Evolutionary conservation across 2,888 invertebrate species (phyloP), one percentile per base, ranked within the genome.

Genomic region (Hemistola chrysoprasaria): DNA sequence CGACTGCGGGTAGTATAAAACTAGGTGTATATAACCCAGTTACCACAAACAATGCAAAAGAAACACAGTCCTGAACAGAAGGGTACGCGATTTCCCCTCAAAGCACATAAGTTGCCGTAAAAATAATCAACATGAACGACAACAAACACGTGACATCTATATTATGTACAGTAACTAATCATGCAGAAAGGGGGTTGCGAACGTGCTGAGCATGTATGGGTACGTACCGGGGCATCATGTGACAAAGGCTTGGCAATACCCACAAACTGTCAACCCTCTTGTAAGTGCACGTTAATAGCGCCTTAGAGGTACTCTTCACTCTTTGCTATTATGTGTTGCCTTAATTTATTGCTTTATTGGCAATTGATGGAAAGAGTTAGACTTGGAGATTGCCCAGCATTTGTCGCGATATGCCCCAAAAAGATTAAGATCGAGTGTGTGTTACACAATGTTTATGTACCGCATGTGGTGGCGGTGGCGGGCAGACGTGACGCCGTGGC

Each of bases 121-220:
- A 45, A 47, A 47, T 46, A 52, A 50, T 47, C 62, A 67, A 73
- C 64, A 65, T 64, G 58, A 67, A 74, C 63, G 65, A 74, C 70
- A 65, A 80, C 70, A 77, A 69, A 75, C 81, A 85, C 81, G 69
- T 78, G 74, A 87, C 84, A 84, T 78, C 76, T 84, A 82, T 16
- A 16, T 16, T 74, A 60, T 51, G 56, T 68, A 75, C 71, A 77
- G 56, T 72, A 71, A 75, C 82, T 81, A 81, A 78, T 76, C 87
- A 87, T 87, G 87, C 87, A 85, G 85, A 86, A 79, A 75, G 77
- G 79, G 85, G 87, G 87, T 85, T 86, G 88, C 88, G 87, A 87
- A 87, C 87, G 87, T 82, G 81, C 83, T 73, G 74, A 74, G 70
- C 73, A 66, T 72, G 67, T 75, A 68, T 74, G 66, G 63, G 72